Conservation (phyloP, 2,113 vertebrate genomes). For the Columbina picui region DNA sequence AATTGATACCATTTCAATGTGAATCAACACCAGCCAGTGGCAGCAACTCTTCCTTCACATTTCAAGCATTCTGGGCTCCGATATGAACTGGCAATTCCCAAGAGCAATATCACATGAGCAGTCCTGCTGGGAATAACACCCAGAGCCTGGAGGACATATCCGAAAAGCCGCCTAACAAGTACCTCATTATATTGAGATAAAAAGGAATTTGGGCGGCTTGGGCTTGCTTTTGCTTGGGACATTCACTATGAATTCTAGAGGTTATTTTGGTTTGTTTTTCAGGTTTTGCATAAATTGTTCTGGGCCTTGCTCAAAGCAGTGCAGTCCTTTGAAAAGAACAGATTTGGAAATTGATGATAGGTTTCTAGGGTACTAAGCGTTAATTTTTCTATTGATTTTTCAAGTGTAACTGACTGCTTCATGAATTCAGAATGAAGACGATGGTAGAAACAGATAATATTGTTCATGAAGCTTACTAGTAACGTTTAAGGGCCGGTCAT, state of each 20-base stretch:
- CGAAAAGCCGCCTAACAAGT: neutral
- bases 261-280: neutral
- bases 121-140: neutral
- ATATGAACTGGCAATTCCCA: neutral
- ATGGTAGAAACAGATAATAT: neutral
- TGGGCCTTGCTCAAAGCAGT: neutral
- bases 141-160: neutral
- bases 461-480: neutral
- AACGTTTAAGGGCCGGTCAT: neutral
- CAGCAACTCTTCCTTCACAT: neutral
- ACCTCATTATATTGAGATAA: fast-evolving
- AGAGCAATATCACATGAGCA: neutral
- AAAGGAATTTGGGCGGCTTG: neutral
- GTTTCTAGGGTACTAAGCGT: neutral
- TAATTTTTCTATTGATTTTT: neutral
- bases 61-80: neutral
- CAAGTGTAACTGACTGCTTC: neutral
- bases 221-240: neutral
- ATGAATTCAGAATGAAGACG: neutral
- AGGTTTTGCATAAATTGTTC: neutral
- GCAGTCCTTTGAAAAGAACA: neutral
- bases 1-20: neutral
- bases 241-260: neutral
- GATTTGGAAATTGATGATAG: neutral
- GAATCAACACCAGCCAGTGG: neutral